Base-by-base conservation (phyloP, 1,140 invertebrate genomes). In the Drosophila sproati region DNA sequence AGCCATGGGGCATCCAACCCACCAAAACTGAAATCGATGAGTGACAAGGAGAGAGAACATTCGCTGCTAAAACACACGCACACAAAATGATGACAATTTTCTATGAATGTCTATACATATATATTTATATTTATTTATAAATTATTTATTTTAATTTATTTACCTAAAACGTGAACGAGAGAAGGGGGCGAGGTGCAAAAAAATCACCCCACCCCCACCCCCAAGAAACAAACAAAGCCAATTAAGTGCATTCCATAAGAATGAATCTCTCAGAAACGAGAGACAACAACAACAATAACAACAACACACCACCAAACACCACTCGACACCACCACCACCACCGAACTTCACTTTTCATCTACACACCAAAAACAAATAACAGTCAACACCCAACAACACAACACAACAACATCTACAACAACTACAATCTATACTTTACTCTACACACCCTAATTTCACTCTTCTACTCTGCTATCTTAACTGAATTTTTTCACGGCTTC, bases 81-180 rank as follows among this genome's bases (percentile, higher is more conserved):
- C 20, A 37, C 43, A 31, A 78, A 79, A 71, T 80, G 83, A 87
- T 87, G 83, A 83, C 85, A 75, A 74, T 67, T 80, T 73, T 80
- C 64, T 64, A 77, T 78, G 78, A 80, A 81, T 81, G 78, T 66
- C 80, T 87, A 87, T 89, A 43, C 39, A 43, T 43, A 43, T 43
- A 83, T 83, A 88, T 88, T 89, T 88, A 88, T 88, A 88, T 83
- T 78, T 87, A 89, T 64, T 89, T 89, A 89, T 89, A 89, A 89
- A 89, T 89, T 89, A 89, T 89, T 89, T 89, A 89, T 89, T 89
- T 89, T 89, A 89, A 89, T 89, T 89, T 89, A 89, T 89, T 78
- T 90, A 90, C 77, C 82, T 89, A 77, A 43, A 88, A 89, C 85
- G 85, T 85, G 85, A 88, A 88, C 77, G 82, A 80, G 80, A 80